Base-by-base conservation (phyloP, 2,797 vertebrate species). In the Gymnothorax javanicus region DNA sequence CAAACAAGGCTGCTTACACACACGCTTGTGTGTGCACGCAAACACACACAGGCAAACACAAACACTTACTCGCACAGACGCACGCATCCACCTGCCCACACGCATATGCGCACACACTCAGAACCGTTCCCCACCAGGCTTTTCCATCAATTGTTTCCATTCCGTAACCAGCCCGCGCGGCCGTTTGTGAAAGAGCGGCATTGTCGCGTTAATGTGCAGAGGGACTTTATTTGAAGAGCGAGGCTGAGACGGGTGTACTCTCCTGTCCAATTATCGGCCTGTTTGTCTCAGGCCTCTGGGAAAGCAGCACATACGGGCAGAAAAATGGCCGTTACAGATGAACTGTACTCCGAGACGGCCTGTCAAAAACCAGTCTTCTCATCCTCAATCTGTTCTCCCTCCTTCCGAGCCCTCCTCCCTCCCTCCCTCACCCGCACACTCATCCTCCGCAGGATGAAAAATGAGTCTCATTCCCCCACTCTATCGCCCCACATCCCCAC, bases 1-100 rank as follows among this genome's bases (percentile, higher is more conserved):
- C 84, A 98, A 95, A 92, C 98, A 96, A 43, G 33, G 33, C 33
- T 43, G 33, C 33, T 43, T 92, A 99, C 98, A 98, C 99, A 99
- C 95, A 99, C 98, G 98, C 96, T 98, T 15, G n/a, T 58, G 85
- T 89, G 89, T 89, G 60, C 87, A 88, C 54, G 85, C 12, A 75
- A 6, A 33, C 8, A 8, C 77, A 56, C 57, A 71, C 50, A 87
- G 11, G 27, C 56, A 62, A 60, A 82, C 69, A 56, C 88, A 88
- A 25, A 58, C n/a, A 3, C 81, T 23, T 27, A 59, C 5, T 79
- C 0, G 7, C 60, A 57, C 75, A 79, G 67, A 82, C 0, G 17
- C 20, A 57, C 0, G 2, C 15, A 59, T 25, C 15, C 25, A 43
- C 52, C 23, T 57, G 79, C 7, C 27, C 58, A 67, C 25, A 50